Evolutionary conservation across 2,888 invertebrate species (phyloP).

Genomic region (Sipha maydis): DNA sequence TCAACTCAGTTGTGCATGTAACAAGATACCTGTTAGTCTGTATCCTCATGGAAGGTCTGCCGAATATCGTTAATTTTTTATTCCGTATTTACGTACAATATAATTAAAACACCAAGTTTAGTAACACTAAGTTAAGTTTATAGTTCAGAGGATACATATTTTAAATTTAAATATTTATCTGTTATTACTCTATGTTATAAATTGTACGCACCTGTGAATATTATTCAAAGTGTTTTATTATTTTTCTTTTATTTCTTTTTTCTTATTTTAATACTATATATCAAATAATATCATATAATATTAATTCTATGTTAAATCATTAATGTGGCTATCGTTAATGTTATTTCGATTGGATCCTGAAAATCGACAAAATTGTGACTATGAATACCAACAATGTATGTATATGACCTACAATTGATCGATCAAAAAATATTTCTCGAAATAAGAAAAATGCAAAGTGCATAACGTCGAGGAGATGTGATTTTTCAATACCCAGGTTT

Average conservation of each 20-base stretch:
- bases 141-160: not conserved
- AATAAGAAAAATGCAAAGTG: not conserved
- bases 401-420: not conserved
- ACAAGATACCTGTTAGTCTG: slow-evolving; percentile 53
- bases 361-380: not conserved
- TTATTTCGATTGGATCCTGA: not conserved
- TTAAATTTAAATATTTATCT: no score
- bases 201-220: not conserved
- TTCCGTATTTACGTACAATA: not conserved
- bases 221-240: slow-evolving; percentile 19
- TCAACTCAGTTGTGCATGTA: slow-evolving; percentile 59
- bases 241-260: slow-evolving; percentile 7
- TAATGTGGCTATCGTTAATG: not conserved
- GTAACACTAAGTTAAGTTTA: not conserved
- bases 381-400: not conserved
- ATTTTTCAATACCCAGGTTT: slow-evolving; percentile 27
- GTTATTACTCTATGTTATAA: not conserved
- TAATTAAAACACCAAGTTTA: not conserved
- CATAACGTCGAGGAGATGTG: not conserved
- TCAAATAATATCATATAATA: not conserved
- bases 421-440: not conserved
- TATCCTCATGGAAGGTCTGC: slow-evolving; percentile 50
- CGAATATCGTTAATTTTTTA: slow-evolving; percentile 32
- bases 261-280: slow-evolving; percentile 4
- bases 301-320: not conserved